A percentile compares a stretch with the other conserved stretches of the same genome.
These are phyloP conservation scores for Telmatherina bonti DNA, from an alignment of 2,797 vertebrate genomes.

Conservation along the genomic window DNA sequence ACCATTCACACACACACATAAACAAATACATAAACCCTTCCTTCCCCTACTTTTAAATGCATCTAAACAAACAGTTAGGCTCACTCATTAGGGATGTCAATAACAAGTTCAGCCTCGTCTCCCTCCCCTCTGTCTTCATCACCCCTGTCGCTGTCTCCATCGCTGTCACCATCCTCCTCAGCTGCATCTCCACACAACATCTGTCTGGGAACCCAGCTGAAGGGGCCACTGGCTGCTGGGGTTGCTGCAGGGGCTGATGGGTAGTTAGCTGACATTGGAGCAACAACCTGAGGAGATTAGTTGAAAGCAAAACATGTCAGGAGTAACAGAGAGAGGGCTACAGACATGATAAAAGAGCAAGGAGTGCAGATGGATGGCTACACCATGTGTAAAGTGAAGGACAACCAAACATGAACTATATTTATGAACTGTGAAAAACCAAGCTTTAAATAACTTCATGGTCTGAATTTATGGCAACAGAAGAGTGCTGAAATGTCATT, in stretches of 20 bases:
- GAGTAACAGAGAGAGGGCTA: background rate
- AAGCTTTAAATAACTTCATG: background rate
- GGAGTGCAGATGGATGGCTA: conserved; percentile 16
- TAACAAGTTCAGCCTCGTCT: conserved; percentile 91
- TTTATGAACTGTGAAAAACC: conserved; percentile 18
- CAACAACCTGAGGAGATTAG: conserved; percentile 74
- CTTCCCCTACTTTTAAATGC: conserved; percentile 28
- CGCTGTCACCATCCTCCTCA: conserved; percentile 89
- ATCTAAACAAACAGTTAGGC: conserved; percentile 26
- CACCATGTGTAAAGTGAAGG: conserved; percentile 19
- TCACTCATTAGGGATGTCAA: conserved; percentile 92
- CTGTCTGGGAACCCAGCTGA: conserved; percentile 91
- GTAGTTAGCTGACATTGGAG: conserved; percentile 81
- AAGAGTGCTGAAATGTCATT: background rate
- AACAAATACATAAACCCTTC: conserved; percentile 3
- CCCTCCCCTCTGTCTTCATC: conserved; percentile 91
- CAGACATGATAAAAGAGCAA: conserved; percentile 7
- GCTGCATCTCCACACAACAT: conserved; percentile 91
- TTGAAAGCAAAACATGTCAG: conserved; percentile 6
- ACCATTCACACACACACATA: conserved; percentile 7
- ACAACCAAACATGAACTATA: conserved; percentile 24
- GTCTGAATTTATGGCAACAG: background rate
- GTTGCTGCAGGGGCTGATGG: conserved; percentile 71
- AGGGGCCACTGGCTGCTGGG: conserved; percentile 75
- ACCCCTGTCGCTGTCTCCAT: conserved; percentile 81